Base-by-base conservation (phyloP, 2,113 vertebrate genomes). In the Caranx ignobilis region DNA sequence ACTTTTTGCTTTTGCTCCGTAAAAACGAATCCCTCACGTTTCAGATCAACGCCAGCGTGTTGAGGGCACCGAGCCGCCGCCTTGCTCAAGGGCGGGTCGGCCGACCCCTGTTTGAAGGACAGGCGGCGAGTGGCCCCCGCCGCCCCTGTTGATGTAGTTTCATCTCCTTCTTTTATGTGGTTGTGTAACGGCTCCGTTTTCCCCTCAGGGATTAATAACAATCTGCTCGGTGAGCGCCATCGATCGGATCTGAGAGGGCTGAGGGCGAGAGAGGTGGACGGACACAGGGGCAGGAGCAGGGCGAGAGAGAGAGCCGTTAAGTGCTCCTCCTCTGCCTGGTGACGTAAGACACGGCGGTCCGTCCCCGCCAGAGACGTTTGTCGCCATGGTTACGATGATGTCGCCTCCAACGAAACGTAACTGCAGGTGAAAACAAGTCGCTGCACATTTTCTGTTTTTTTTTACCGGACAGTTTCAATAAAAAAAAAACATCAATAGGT, bases 101-200 rank as follows among this genome's bases (percentile, higher is more conserved):
- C 12, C 57, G 55, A 67, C 26, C 35, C 26, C 35, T 26, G 47
- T 69, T 73, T 59, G 43, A 74, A 83, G 50, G 80, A 75, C 81
- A 48, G 77, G 64, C 26, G 2, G 31, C 10, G 41, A 18, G 37
- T 60, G 48, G 31, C 19, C 37, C 66, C 11, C 11, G 52, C 48
- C 19, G 62, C n/a, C 66, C 79, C 54, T 39, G 70, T 39, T 75
- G 45, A 66, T 57, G 76, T 15, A 16, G 11, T 59, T 77, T 77
- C 18, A 64, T 70, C 72, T 87, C 1, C 37, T 39, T 21, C 52
- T 73, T 67, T 80, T 63, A 74, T 83, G 43, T 61, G 68, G 66
- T 66, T 59, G 13, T 70, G 52, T 50, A 65, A 73, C 73, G 81
- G 67, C 72, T 69, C 45, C 59, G 3, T 39, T 80, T 68, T 55